These are phyloP conservation scores for Trachops cirrhosus DNA, from an alignment of 2,797 vertebrate species.

Conservation along the genomic window DNA sequence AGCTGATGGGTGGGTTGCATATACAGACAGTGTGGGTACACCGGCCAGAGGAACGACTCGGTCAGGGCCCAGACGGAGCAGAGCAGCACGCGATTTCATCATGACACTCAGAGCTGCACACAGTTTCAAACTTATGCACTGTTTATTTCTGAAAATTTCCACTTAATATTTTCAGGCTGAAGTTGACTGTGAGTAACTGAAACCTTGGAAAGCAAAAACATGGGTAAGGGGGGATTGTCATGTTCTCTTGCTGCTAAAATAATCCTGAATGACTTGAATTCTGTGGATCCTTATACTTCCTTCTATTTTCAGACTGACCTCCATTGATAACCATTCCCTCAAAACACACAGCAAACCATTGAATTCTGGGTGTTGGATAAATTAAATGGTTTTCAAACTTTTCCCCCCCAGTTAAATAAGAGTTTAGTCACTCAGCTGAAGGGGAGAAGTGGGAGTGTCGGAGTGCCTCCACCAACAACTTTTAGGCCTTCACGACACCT, in stretches of 20 bases:
- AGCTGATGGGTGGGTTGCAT: neutral
- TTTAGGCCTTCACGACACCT: neutral
- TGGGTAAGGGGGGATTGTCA: neutral
- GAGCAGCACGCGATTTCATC: neutral
- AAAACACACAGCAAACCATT: neutral
- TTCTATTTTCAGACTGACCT: neutral
- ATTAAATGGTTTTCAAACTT: neutral
- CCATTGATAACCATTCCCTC: neutral
- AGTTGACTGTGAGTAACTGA: neutral
- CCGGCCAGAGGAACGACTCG: neutral
- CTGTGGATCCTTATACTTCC: neutral
- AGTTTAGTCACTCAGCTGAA: neutral
- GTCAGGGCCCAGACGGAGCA: neutral
- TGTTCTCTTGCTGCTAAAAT: neutral
- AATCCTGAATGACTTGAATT: neutral
- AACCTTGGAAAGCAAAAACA: neutral
- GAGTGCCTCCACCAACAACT: neutral
- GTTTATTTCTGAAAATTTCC: neutral
- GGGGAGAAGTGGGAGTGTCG: neutral
- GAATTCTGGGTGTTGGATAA: neutral
- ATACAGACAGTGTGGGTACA: fast-evolving
- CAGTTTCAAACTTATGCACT: neutral
- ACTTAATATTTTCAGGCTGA: neutral
- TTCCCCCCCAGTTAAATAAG: neutral
- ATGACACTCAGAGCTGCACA: neutral